These are phyloP conservation scores for Lottia scabra DNA, from an alignment of 2,888 invertebrate genomes.

Conservation along the genomic window DNA sequence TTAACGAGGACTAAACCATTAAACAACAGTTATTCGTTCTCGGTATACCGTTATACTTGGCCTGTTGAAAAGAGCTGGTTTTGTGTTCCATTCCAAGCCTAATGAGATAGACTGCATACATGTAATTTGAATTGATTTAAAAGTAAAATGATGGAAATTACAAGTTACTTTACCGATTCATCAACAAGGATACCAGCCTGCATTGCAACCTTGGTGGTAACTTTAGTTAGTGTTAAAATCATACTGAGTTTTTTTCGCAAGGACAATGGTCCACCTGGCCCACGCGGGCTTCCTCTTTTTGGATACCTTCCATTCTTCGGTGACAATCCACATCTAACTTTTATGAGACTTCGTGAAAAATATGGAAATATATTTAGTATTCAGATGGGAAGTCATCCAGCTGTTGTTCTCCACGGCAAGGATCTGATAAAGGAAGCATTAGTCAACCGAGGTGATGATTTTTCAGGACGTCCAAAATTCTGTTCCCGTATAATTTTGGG, in stretches of 20 bases:
- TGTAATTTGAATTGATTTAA: too few relatives aligned
- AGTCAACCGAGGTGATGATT: conserved; percentile 22
- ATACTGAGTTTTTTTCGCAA: neutral
- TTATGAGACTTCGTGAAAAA: conserved; percentile 25
- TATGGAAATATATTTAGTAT: conserved; percentile 41
- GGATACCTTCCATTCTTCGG: conserved; percentile 40
- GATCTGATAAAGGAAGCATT: conserved; percentile 26
- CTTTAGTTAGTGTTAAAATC: neutral
- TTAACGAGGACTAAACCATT: too few relatives aligned
- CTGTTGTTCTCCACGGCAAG: conserved; percentile 37
- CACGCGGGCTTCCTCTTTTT: conserved; percentile 36
- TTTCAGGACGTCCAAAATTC: conserved; percentile 33
- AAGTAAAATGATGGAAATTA: neutral
- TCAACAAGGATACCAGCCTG: neutral
- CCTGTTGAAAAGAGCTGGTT: too few relatives aligned
- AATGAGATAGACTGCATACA: too few relatives aligned
- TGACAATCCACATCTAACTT: conserved; percentile 28
- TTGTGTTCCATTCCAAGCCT: too few relatives aligned
- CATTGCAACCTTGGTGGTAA: neutral
- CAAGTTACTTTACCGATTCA: neutral
- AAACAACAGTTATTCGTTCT: too few relatives aligned
- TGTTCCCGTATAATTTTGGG: conserved; percentile 17
- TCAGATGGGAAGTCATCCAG: conserved; percentile 33
- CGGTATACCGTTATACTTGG: too few relatives aligned
- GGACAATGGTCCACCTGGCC: conserved; percentile 25